Conservation (phyloP, 2,113 vertebrate species). For the Gallinago paraguaiae region DNA sequence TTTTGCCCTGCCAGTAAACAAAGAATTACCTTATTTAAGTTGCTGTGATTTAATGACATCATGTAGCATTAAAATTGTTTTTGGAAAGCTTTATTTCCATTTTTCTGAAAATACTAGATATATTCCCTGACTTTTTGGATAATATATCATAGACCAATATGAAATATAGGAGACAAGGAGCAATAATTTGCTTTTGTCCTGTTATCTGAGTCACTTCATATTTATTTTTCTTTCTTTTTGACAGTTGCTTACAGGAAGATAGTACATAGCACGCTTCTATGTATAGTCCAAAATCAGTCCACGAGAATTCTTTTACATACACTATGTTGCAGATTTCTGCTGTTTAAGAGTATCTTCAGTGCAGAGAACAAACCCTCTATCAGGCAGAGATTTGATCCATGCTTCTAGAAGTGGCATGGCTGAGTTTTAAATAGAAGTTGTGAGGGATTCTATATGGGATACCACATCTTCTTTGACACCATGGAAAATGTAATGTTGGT, state of each 20-base stretch:
- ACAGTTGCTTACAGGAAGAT: neutral
- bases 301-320: neutral
- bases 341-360: neutral
- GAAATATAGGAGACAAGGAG: slow-evolving; percentile 32
- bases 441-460: neutral
- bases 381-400: neutral
- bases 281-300: neutral
- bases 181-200: slow-evolving; percentile 50
- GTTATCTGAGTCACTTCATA: slow-evolving; percentile 25
- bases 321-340: neutral
- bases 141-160: slow-evolving; percentile 44
- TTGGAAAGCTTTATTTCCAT: slow-evolving; percentile 57
- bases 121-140: slow-evolving; percentile 58
- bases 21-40: slow-evolving; percentile 46
- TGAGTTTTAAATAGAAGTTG: neutral
- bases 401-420: neutral
- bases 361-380: neutral
- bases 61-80: slow-evolving; percentile 31
- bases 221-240: slow-evolving; percentile 47
- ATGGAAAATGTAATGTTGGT: neutral
- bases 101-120: slow-evolving; percentile 53
- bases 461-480: neutral
- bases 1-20: slow-evolving; percentile 47
- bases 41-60: slow-evolving; percentile 57
- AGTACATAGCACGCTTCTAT: neutral